Evolutionary conservation across 2,113 vertebrate species (phyloP), one percentile per base, ranked within the genome.

Genomic region (Ptychochromis oligacanthus): DNA sequence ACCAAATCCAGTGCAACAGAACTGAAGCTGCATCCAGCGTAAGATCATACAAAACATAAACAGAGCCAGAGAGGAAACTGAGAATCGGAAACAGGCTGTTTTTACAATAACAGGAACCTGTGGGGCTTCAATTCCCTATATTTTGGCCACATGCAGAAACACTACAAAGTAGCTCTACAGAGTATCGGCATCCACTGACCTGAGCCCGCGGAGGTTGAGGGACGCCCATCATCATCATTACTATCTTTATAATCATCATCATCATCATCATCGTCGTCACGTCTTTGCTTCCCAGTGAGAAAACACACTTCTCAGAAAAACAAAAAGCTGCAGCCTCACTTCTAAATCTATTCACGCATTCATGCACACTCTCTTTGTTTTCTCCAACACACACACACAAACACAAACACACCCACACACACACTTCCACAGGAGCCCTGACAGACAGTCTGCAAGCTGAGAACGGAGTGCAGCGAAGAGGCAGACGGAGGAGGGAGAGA

Each of bases 171-270:
- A 77, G 52, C 26, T 58, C 3, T 11, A 7, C 49, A 52, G 26
- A 46, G 40, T 3, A 20, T 58, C 0, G 20, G n/a, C 22, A 20
- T 61, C 14, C 80, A 93, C 92, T 90, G 86, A 93, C 92, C 91
- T 92, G 92, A 84, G 83, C 62, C 75, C 4, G 8, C 18, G 0
- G 61, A 80, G 74, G 74, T 75, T 28, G 74, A 82, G 75, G 75
- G 55, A 4, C 77, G 24, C 70, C 75, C 56, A 8, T 59, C 84
- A 28, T 31, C 28, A 31, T 31, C 28, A 31, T 31, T 31, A 31
- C 28, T 31, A 43, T 61, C 81, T 52, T 52, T 52, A 65, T 24
- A 60, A 7, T 20, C 31, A 38, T 26, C 83, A 24, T 38, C 36
- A 77, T 6, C 86, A 28, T 57, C 79, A 60, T 22, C 76, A 22